These are phyloP conservation scores for Thunnus thynnus DNA, from an alignment of 2,113 vertebrate species.

Conservation along the genomic window DNA sequence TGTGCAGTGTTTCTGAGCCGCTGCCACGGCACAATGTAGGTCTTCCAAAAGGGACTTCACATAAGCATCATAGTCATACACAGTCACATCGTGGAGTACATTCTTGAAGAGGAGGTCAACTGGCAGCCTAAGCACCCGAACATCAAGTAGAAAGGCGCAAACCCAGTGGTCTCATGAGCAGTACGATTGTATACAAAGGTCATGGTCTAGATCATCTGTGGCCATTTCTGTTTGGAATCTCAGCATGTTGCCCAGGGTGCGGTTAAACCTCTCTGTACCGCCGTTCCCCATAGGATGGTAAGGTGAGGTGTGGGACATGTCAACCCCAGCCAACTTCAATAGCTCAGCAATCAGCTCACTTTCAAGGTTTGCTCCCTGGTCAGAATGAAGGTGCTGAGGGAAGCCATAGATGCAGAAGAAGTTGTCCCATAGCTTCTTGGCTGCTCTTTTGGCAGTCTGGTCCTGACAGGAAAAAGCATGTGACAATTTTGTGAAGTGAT, in stretches of 20 bases:
- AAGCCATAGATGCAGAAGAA: slow-evolving; percentile 17
- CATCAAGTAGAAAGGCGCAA: slow-evolving; percentile 25
- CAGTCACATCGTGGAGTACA: slow-evolving; percentile 15
- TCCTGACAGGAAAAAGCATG: slow-evolving; percentile 24
- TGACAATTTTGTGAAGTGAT: slow-evolving; percentile 36
- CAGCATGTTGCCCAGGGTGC: slow-evolving; percentile 12
- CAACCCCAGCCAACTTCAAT: too few relatives aligned
- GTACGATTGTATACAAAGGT: slow-evolving; percentile 31
- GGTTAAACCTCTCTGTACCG: slow-evolving; percentile 15
- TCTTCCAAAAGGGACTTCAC: background rate
- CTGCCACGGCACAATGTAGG: slow-evolving; percentile 6
- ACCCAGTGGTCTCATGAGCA: slow-evolving; percentile 9
- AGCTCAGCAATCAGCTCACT: slow-evolving; percentile 9
- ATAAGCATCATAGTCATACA: background rate
- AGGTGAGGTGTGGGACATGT: background rate
- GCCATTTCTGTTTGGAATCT: slow-evolving; percentile 33
- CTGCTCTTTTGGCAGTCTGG: slow-evolving; percentile 10
- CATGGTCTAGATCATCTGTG: slow-evolving; percentile 24
- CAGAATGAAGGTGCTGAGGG: slow-evolving; percentile 2
- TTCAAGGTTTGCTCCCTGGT: slow-evolving; percentile 25
- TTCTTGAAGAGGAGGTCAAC: slow-evolving; percentile 44
- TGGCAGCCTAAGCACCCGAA: slow-evolving; percentile 23
- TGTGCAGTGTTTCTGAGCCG: slow-evolving; percentile 27
- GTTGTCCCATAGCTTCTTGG: slow-evolving; percentile 12
- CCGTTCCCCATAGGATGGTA: slow-evolving; percentile 42